phyloP scores from a whole-genome alignment of 2,113 vertebrate genomes.

The Cavia porcellus region DNA sequence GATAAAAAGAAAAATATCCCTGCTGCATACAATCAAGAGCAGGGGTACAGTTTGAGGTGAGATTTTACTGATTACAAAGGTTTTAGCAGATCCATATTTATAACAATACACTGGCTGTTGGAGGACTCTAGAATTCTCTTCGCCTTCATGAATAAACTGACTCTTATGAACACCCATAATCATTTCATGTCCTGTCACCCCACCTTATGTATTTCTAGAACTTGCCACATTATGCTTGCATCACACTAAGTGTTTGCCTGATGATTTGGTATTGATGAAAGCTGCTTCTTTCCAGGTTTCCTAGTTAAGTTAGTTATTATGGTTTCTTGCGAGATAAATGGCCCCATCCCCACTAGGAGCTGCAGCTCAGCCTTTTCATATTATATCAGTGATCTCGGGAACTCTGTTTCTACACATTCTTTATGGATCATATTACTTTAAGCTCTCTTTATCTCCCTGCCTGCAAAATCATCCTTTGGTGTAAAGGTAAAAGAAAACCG shows the following conservation, averaged over 20 bases:
- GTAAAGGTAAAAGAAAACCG: slow-evolving; percentile 75
- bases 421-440: slow-evolving; percentile 80
- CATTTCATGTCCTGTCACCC: background rate
- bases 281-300: background rate
- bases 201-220: background rate
- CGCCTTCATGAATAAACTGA: background rate
- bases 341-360: slow-evolving; percentile 61
- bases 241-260: background rate
- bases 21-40: background rate
- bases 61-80: background rate
- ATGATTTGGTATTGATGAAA: slow-evolving; percentile 35
- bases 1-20: background rate
- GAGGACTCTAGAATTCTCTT: background rate
- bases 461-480: slow-evolving; percentile 75
- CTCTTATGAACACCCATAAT: background rate
- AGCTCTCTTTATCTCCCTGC: slow-evolving; percentile 79
- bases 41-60: background rate
- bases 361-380: slow-evolving; percentile 71
- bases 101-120: background rate
- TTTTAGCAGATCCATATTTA: slow-evolving; percentile 1
- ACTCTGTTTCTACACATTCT: slow-evolving; percentile 67
- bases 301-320: slow-evolving; percentile 75
- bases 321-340: slow-evolving; percentile 72
- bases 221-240: background rate
- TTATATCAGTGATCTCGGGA: slow-evolving; percentile 69